A percentile compares a stretch with the other conserved stretches of the same genome.
Evolutionary conservation across 1,140 invertebrate genomes (phyloP).

Genomic region (Drosophila bipectinata): DNA sequence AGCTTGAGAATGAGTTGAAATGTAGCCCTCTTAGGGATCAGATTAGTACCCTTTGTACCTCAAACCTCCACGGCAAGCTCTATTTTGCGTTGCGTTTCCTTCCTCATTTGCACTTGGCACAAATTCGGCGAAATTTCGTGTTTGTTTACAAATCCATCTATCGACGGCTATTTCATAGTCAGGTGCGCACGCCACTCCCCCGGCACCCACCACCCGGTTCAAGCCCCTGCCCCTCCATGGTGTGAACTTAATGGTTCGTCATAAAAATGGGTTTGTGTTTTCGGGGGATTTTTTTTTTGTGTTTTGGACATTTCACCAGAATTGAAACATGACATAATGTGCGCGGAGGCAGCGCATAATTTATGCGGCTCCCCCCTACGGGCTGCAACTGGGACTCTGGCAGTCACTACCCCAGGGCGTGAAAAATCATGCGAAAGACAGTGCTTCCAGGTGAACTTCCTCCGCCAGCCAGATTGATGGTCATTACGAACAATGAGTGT

Average conservation of each 20-base stretch:
- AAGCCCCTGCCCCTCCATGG: slow-evolving; percentile 20
- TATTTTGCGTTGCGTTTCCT: slow-evolving; percentile 32
- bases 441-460: slow-evolving; percentile 33
- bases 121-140: slow-evolving; percentile 62
- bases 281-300: slow-evolving; percentile 29
- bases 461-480: slow-evolving; percentile 1
- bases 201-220: not conserved
- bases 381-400: slow-evolving; percentile 25
- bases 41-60: not conserved
- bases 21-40: too few species aligned
- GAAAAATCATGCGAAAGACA: slow-evolving; percentile 30
- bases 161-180: slow-evolving; percentile 66
- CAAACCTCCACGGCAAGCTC: not conserved
- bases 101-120: slow-evolving; percentile 75
- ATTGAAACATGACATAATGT: slow-evolving; percentile 69
- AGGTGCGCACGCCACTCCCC: slow-evolving; percentile 62
- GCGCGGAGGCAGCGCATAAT: slow-evolving; percentile 50
- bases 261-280: slow-evolving; percentile 56
- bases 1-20: too few species aligned
- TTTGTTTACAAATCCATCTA: slow-evolving; percentile 66
- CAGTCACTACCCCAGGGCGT: slow-evolving; percentile 2
- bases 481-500: slow-evolving; percentile 53
- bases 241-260: slow-evolving; percentile 72
- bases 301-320: slow-evolving; percentile 54
- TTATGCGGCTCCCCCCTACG: slow-evolving; percentile 35